Conservation (phyloP, 2,113 vertebrate genomes). For the Ceratotherium simum region DNA sequence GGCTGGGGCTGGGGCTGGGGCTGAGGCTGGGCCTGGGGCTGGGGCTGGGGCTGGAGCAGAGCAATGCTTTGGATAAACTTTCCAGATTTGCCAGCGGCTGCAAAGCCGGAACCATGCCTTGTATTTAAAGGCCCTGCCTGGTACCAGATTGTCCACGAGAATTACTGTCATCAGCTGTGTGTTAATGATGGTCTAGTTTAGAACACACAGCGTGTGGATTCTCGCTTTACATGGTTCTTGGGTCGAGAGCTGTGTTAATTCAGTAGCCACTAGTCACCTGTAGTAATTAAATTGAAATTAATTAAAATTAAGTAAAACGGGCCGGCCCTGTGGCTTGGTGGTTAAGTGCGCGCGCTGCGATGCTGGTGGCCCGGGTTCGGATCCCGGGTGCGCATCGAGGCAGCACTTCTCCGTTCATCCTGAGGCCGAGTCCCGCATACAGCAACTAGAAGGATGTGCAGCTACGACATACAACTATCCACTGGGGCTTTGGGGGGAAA, state of each 20-base stretch:
- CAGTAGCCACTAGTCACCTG: background rate
- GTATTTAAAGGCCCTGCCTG: background rate
- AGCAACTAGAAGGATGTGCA: too few relatives aligned
- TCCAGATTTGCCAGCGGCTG: background rate
- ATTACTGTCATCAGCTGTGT: background rate
- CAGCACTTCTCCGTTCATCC: too few relatives aligned
- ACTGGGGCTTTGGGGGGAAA: too few relatives aligned
- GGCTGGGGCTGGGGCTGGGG: background rate
- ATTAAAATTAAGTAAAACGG: slow-evolving; percentile 30
- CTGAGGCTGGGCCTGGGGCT: too few relatives aligned
- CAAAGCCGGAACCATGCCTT: background rate
- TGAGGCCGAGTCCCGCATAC: too few relatives aligned
- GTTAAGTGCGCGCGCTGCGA: too few relatives aligned
- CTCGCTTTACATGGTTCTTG: slow-evolving; percentile 49
- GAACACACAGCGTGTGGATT: slow-evolving; percentile 45
- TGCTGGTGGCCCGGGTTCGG: too few relatives aligned
- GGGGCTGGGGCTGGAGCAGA: background rate
- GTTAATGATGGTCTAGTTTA: background rate
- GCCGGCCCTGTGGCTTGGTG: too few relatives aligned
- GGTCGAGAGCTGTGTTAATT: slow-evolving; percentile 9
- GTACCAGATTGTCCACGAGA: background rate
- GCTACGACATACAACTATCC: too few relatives aligned
- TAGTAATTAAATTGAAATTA: background rate
- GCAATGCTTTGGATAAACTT: slow-evolving; percentile 43
- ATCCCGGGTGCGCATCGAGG: too few relatives aligned